phyloP scores from a whole-genome alignment of 2,888 invertebrate species.

The Disparrhopalites patrizii region DNA sequence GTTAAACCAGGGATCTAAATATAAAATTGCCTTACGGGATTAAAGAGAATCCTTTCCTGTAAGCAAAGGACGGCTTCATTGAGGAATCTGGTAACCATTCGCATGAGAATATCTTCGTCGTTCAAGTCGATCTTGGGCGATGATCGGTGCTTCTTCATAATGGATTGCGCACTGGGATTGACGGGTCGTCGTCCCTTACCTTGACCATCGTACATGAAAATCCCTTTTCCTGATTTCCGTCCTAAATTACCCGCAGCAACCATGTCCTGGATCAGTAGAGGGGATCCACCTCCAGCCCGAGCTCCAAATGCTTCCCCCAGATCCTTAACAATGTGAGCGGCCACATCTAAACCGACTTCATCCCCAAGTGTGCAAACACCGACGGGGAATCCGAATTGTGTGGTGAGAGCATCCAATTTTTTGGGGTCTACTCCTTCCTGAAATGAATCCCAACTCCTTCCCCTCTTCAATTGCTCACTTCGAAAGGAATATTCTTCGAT shows the following conservation, averaged over 20 bases:
- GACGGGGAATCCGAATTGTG: slow-evolving; percentile 93
- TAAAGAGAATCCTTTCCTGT: slow-evolving; percentile 91
- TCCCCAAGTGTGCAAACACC: slow-evolving; percentile 94
- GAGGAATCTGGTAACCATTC: slow-evolving; percentile 89
- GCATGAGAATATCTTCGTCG: slow-evolving; percentile 81
- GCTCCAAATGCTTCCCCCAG: slow-evolving; percentile 80
- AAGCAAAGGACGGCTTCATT: slow-evolving; percentile 96
- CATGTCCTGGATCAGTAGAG: slow-evolving; percentile 74
- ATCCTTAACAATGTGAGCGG: slow-evolving; percentile 85
- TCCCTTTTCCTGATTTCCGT: slow-evolving; percentile 95
- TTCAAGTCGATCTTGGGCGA: slow-evolving; percentile 72
- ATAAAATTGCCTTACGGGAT: slow-evolving; percentile 64
- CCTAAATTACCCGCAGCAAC: slow-evolving; percentile 83
- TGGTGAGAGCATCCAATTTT: slow-evolving; percentile 77
- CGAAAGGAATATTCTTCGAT: too few relatives aligned
- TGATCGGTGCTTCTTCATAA: slow-evolving; percentile 77
- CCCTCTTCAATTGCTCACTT: not conserved
- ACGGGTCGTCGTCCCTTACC: too few relatives aligned
- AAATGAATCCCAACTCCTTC: slow-evolving; percentile 49
- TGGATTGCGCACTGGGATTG: slow-evolving; percentile 71
- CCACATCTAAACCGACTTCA: slow-evolving; percentile 94
- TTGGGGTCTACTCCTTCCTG: slow-evolving; percentile 91
- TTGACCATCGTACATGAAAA: slow-evolving; percentile 82
- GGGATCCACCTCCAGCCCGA: slow-evolving; percentile 76
- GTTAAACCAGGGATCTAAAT: too few relatives aligned